Percentiles rank a stretch among this genome's conserved stretches.
Evolutionary conservation across 1,140 invertebrate species (phyloP).

Genomic region (Radopholus similis): DNA sequence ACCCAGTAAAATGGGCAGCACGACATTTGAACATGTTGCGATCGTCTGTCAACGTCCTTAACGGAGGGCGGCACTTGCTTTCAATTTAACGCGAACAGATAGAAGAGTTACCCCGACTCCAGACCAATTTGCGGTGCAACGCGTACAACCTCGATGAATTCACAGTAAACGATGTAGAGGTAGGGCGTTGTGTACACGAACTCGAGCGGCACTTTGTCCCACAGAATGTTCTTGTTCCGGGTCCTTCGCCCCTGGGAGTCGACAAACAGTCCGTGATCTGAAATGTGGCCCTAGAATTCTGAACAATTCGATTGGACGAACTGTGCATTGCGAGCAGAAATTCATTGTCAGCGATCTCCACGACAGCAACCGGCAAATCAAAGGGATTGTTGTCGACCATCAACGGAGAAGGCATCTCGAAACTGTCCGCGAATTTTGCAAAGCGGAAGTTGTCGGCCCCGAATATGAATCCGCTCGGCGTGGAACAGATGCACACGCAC

Average conservation of each 20-base stretch:
- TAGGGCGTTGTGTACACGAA: conserved; percentile 31
- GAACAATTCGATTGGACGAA: no score
- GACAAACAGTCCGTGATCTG: conserved; percentile 32
- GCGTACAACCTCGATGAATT: conserved; percentile 30
- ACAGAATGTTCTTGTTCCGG: conserved; percentile 27
- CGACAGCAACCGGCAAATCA: conserved; percentile 28
- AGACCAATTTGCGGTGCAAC: conserved; percentile 19
- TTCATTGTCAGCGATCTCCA: conserved; percentile 33
- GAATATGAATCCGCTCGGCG: conserved; percentile 26
- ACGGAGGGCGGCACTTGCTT: neutral
- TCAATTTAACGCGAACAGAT: conserved; percentile 14
- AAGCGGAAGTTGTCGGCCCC: conserved; percentile 32
- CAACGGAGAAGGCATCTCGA: conserved; percentile 3
- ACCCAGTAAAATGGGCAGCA: conserved; percentile 32
- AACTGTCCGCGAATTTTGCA: conserved; percentile 15
- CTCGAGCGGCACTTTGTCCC: conserved; percentile 28
- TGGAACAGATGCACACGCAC: conserved; percentile 28
- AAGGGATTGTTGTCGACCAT: conserved; percentile 31
- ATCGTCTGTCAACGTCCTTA: conserved; percentile 26
- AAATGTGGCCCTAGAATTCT: no score
- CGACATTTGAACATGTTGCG: conserved; percentile 31
- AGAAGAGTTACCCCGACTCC: conserved; percentile 20
- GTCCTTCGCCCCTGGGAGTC: conserved; percentile 16
- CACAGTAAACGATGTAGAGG: conserved; percentile 34
- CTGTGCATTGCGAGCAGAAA: conserved; percentile 31